phyloP scores from a whole-genome alignment of 1,140 invertebrate species.

The Trichogramma pretiosum region DNA sequence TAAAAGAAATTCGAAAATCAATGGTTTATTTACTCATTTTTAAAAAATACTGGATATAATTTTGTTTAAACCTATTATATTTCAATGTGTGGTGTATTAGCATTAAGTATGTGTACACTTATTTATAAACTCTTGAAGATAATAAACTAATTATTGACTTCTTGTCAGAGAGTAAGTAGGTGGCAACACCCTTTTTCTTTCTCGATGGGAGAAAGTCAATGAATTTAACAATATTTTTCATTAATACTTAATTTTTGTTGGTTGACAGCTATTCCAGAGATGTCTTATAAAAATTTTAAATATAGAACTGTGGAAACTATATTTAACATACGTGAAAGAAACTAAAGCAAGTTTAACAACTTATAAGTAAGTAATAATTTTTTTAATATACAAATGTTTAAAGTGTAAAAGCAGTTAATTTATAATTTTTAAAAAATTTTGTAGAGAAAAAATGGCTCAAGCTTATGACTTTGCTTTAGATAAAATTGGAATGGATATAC shows the following conservation, averaged over 20 bases:
- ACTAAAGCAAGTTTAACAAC: slow-evolving; percentile 88
- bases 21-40: no score
- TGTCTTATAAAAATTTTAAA: slow-evolving; percentile 97
- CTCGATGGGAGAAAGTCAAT: slow-evolving; percentile 6
- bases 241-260: slow-evolving; percentile 21
- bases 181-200: slow-evolving; percentile 9
- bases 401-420: slow-evolving; percentile 10
- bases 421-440: slow-evolving; percentile 28
- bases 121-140: slow-evolving; percentile 17
- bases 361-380: slow-evolving; percentile 71
- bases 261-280: slow-evolving; percentile 84
- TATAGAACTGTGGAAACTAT: slow-evolving; percentile 97
- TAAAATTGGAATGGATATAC: slow-evolving; percentile 97
- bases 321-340: slow-evolving; percentile 96
- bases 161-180: slow-evolving; percentile 17
- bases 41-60: no score
- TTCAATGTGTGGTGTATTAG: slow-evolving; percentile 10
- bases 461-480: slow-evolving; percentile 98
- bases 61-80: no score
- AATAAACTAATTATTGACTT: slow-evolving; percentile 14
- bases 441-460: slow-evolving; percentile 97
- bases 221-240: slow-evolving; percentile 12
- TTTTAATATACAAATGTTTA: no score
- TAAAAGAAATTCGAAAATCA: slow-evolving; percentile 29
- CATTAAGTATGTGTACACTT: slow-evolving; percentile 13